phyloP scores from a whole-genome alignment of 2,888 invertebrate genomes.

The Conistra vaccinii region DNA sequence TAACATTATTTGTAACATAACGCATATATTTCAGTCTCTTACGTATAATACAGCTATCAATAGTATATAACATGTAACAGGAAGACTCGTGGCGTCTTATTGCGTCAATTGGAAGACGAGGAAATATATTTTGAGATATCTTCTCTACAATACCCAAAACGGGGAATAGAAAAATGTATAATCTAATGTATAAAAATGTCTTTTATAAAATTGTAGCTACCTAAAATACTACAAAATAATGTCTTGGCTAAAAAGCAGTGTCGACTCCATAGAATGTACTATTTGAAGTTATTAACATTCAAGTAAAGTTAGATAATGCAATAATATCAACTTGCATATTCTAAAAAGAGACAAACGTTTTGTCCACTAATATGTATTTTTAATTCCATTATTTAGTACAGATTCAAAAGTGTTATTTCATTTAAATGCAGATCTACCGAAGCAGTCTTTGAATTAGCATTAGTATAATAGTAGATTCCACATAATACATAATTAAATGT shows the following conservation, averaged over 20 bases:
- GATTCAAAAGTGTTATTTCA: not conserved
- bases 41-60: conserved; percentile 64
- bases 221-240: conserved; percentile 9
- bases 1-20: conserved; percentile 44
- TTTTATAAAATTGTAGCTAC: conserved; percentile 22
- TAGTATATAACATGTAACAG: conserved; percentile 50
- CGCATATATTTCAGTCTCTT: conserved; percentile 69
- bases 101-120: conserved; percentile 60
- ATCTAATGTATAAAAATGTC: conserved; percentile 15
- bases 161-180: conserved; percentile 5
- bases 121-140: conserved; percentile 10
- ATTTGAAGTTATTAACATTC: not conserved
- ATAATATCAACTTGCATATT: not conserved
- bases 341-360: not conserved
- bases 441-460: conserved; percentile 13
- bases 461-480: not conserved
- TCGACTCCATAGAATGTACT: not conserved
- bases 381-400: not conserved
- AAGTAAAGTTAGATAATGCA: not conserved
- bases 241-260: not conserved
- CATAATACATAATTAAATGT: not conserved
- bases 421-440: conserved; percentile 32
- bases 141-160: conserved; percentile 19
- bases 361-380: not conserved
- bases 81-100: conserved; percentile 52